Conservation (phyloP, 2,797 vertebrate species). For the Tolypeutes matacus region DNA sequence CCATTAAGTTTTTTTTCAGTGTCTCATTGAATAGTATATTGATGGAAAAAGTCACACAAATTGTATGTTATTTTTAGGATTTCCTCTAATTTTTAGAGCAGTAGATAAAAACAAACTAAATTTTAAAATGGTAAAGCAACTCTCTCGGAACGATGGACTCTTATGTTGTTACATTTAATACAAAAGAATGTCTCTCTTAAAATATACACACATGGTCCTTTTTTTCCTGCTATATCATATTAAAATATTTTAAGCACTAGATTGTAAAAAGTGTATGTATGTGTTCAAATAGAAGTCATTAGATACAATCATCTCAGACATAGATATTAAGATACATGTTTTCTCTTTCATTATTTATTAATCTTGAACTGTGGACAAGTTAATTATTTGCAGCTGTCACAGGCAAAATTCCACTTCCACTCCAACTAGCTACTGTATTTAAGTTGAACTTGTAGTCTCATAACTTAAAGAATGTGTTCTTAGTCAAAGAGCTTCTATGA, state of each 20-base stretch:
- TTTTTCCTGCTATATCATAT: not conserved
- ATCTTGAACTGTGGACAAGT: slow-evolving; percentile 33
- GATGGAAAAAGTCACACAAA: not conserved
- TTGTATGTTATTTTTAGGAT: not conserved
- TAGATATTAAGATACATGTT: slow-evolving; percentile 33
- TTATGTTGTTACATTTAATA: not conserved
- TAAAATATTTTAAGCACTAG: not conserved
- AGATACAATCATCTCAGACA: not conserved
- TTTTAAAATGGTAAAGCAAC: not conserved
- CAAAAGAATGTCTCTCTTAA: not conserved
- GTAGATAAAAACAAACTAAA: not conserved
- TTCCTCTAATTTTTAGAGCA: not conserved
- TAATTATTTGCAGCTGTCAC: slow-evolving; percentile 61
- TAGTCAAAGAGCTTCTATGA: slow-evolving; percentile 62
- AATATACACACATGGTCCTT: not conserved
- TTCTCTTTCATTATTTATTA: slow-evolving; percentile 31
- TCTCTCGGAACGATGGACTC: not conserved
- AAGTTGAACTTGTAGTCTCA: slow-evolving; percentile 48
- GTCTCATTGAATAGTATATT: not conserved
- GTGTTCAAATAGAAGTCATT: slow-evolving; percentile 45
- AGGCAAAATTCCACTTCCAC: slow-evolving; percentile 65
- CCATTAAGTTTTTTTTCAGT: not conserved
- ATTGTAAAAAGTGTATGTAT: not conserved
- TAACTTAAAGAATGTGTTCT: slow-evolving; percentile 67
- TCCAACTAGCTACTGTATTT: slow-evolving; percentile 68